These are phyloP conservation scores for Schlechtendalia chinensis DNA, from an alignment of 1,140 invertebrate species.

Conservation along the genomic window DNA sequence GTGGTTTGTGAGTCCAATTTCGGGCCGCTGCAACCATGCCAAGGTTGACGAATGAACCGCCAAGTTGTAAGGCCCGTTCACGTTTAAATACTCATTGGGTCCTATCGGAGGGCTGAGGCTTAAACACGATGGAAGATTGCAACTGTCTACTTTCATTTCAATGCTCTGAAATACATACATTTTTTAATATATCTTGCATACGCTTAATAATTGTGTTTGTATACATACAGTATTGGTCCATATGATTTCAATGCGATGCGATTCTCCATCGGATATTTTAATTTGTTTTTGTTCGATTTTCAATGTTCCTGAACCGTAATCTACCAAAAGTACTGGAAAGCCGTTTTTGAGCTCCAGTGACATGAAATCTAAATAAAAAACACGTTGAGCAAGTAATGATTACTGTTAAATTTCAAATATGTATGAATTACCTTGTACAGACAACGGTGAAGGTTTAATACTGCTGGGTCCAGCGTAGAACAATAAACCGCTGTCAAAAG, in stretches of 20 bases:
- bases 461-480: slow-evolving; percentile 83
- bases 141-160: slow-evolving; percentile 76
- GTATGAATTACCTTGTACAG: slow-evolving; percentile 61
- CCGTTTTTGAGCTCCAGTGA: slow-evolving; percentile 84
- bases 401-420: neutral
- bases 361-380: slow-evolving; percentile 75
- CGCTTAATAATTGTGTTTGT: neutral
- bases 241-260: slow-evolving; percentile 79
- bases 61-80: slow-evolving; percentile 86
- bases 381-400: slow-evolving; percentile 28
- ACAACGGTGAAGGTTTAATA: slow-evolving; percentile 14
- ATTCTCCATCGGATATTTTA: slow-evolving; percentile 72
- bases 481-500: slow-evolving; percentile 73
- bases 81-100: slow-evolving; percentile 76
- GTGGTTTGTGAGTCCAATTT: slow-evolving; percentile 67
- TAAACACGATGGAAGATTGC: slow-evolving; percentile 70
- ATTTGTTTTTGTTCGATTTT: slow-evolving; percentile 71
- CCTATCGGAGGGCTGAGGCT: slow-evolving; percentile 68
- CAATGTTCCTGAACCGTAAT: slow-evolving; percentile 84
- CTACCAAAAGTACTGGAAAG: slow-evolving; percentile 77
- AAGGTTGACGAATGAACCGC: slow-evolving; percentile 71
- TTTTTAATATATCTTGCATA: neutral
- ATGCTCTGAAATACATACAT: slow-evolving; percentile 59
- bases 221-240: slow-evolving; percentile 64
- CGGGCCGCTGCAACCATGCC: slow-evolving; percentile 59